Base-by-base conservation (phyloP, 37 sponge, comb jelly and placozoan genomes). In the Aphrocallistes beatrix region DNA sequence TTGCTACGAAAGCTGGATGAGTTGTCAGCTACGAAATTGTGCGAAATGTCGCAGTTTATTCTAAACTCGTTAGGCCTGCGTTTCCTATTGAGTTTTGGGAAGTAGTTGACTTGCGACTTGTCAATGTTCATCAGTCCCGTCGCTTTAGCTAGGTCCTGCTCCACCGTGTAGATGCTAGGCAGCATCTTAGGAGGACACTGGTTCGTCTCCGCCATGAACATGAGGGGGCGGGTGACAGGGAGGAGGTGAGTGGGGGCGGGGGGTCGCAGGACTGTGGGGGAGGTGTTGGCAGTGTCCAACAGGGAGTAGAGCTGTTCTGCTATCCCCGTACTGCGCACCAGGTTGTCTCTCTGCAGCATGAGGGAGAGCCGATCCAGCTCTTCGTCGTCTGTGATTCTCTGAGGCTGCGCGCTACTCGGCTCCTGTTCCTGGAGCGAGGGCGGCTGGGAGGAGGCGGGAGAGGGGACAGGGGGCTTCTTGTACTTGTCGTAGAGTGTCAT, bases 301-400 rank as follows among this genome's bases (percentile, higher is more conserved):
- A 90, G 45, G 21, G 51, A 83, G 25, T 90, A 86, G 16, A 96
- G 86, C 19, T 90, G 88, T 37, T 96, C 93, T 32, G 92, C 85
- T 0, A 96, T 88, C 19, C 93, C 93, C 47, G 92, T 75, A 13
- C 89, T 91, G 23, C 94, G 51, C 9, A 97, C 88, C 6, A 97
- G 91, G 34, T 83, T 87, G 38, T 97, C 98, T 38, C 98, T 84
- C 32, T 91, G 82, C 83, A 92, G 93, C 82, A 97, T 84, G 1
- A 85, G 91, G 36, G 95, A 88, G 39, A 94, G 89, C 8, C 98
- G 49, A 38, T 93, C 86, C 82, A 91, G 32, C 81, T 97, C 98
- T 38, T 93, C 97, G 42, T 90, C 92, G 9, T 94, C 92, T 0
- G 38, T 51, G 21, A 94, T 92, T 1, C 38, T 37, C 36, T 86